Percentiles rank a stretch among this genome's conserved stretches.
Evolutionary conservation across 2,113 vertebrate genomes (phyloP).

Genomic region (Protomyctophum bolini): DNA sequence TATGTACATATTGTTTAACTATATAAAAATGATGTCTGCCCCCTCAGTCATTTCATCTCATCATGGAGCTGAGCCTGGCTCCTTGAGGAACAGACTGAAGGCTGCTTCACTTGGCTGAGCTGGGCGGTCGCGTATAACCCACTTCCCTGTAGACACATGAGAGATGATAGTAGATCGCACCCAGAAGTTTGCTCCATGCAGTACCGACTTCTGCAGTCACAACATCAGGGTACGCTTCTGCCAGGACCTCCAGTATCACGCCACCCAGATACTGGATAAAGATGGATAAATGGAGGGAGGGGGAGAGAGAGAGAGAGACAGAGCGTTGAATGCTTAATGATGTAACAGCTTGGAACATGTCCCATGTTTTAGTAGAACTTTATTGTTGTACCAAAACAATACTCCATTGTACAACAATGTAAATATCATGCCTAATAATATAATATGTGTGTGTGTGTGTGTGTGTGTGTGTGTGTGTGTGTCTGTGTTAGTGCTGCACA

Average conservation of each 20-base stretch:
- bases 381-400: too few species aligned
- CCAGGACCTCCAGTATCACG: conserved; percentile 91
- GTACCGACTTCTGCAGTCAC: conserved; percentile 84
- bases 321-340: too few species aligned
- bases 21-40: too few species aligned
- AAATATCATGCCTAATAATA: not conserved
- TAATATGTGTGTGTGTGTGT: conserved; percentile 5
- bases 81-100: not conserved
- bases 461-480: conserved; percentile 14
- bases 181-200: conserved; percentile 90
- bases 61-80: not conserved
- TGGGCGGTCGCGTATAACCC: conserved; percentile 83
- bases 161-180: conserved; percentile 82
- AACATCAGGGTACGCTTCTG: conserved; percentile 83
- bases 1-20: too few species aligned
- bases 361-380: too few species aligned
- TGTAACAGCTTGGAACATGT: too few species aligned
- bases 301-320: not conserved
- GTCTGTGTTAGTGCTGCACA: too few species aligned
- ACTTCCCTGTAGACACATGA: conserved; percentile 86
- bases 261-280: conserved; percentile 86
- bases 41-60: too few species aligned
- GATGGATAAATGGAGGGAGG: not conserved
- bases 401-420: too few species aligned
- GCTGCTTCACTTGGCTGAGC: conserved; percentile 80